phyloP scores from a whole-genome alignment of 2,888 invertebrate species.

The Beris chalybata region DNA sequence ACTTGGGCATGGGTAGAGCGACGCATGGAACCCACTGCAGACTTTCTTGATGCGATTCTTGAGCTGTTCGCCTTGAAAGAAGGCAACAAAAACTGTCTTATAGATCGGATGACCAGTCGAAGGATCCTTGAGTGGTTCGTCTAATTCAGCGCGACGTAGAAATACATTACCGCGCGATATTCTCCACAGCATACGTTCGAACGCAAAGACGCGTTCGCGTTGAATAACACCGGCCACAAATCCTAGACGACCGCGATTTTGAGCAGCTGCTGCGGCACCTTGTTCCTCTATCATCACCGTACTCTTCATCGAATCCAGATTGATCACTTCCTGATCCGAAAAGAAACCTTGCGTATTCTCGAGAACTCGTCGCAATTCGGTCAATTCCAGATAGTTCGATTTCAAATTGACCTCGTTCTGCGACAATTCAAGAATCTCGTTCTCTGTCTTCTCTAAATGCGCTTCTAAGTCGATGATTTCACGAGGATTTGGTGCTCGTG shows the following conservation, averaged over 20 bases:
- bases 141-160: constrained; percentile 75
- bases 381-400: constrained; percentile 87
- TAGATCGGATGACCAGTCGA: constrained; percentile 68
- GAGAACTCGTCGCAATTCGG: constrained; percentile 87
- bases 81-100: constrained; percentile 81
- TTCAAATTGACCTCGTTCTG: constrained; percentile 91
- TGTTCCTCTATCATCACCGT: constrained; percentile 71
- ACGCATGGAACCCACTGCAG: constrained; percentile 83
- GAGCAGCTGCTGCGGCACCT: constrained; percentile 38
- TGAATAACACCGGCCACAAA: constrained; percentile 87
- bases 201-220: constrained; percentile 77
- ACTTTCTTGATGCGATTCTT: constrained; percentile 86
- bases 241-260: constrained; percentile 57
- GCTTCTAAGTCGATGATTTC: constrained; percentile 80
- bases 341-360: constrained; percentile 76
- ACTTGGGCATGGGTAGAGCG: constrained; percentile 84
- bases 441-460: constrained; percentile 93
- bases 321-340: constrained; percentile 49
- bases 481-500: constrained; percentile 72
- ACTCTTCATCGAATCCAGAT: constrained; percentile 59
- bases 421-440: constrained; percentile 90
- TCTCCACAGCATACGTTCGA: constrained; percentile 86
- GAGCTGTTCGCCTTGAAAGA: constrained; percentile 84
- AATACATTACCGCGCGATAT: constrained; percentile 87
- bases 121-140: constrained; percentile 72